A percentile compares a stretch with the other conserved stretches of the same genome.
Evolutionary conservation across 2,797 vertebrate species (phyloP).

Genomic region (Sebastolobus alascanus): DNA sequence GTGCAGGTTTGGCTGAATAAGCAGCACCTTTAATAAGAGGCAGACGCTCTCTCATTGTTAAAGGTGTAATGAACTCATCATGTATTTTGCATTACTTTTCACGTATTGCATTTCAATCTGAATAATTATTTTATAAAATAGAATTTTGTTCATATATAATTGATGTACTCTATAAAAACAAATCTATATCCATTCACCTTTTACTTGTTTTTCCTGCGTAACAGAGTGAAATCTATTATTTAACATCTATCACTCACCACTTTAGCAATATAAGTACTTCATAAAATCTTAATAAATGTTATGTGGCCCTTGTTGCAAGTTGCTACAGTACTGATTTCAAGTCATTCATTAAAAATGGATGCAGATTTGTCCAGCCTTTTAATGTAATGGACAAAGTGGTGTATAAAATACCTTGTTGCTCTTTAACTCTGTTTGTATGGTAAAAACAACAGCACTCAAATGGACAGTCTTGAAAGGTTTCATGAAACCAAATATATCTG

Average conservation of each 20-base stretch:
- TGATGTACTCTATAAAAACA: neutral
- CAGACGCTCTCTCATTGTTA: neutral
- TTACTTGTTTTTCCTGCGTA: constrained; percentile 5
- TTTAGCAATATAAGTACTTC: constrained; percentile 55
- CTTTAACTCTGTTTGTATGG: constrained; percentile 4
- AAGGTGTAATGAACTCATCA: neutral
- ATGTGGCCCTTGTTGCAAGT: constrained; percentile 42
- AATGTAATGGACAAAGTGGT: constrained; percentile 52
- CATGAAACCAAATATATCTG: constrained; percentile 20
- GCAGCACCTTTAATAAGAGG: constrained; percentile 26
- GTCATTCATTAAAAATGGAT: constrained; percentile 76
- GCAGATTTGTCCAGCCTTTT: constrained; percentile 56
- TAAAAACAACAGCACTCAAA: constrained; percentile 3
- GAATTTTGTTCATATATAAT: neutral
- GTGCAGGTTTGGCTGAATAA: constrained; percentile 52
- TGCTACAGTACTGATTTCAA: constrained; percentile 48
- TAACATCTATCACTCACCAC: constrained; percentile 47
- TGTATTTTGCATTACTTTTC: neutral
- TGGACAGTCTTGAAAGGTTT: constrained; percentile 11
- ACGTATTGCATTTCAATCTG: constrained; percentile 8
- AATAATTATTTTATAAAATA: neutral
- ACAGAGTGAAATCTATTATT: constrained; percentile 49
- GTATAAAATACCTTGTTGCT: constrained; percentile 31
- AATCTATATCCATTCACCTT: neutral
- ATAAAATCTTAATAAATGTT: constrained; percentile 69